phyloP scores from a whole-genome alignment of 64 coral and sea anemone genomes.

The Trachythela sp. region DNA sequence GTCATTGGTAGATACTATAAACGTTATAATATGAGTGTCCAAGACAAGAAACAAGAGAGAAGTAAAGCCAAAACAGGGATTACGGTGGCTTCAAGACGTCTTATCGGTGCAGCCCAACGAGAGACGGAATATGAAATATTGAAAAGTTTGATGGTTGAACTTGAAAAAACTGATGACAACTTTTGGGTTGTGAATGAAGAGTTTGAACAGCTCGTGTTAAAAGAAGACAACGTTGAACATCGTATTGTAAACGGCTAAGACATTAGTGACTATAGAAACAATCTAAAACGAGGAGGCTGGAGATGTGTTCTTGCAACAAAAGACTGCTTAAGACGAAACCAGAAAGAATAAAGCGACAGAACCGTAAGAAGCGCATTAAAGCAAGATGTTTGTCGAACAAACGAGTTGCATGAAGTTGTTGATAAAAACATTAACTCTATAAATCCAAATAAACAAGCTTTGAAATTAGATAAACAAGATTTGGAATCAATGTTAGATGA shows the following conservation, averaged over 20 bases:
- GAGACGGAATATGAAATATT: constrained; percentile 18
- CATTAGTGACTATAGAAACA: constrained; percentile 44
- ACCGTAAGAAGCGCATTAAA: not conserved
- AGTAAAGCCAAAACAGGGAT: constrained; percentile 31
- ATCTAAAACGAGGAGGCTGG: constrained; percentile 53
- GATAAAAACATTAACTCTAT: not conserved
- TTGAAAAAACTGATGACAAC: constrained; percentile 31
- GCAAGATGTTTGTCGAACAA: not conserved
- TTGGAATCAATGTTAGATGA: not conserved
- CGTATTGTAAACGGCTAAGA: constrained; percentile 54
- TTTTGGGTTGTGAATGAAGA: constrained; percentile 43
- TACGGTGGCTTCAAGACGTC: constrained; percentile 31
- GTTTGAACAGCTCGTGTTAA: constrained; percentile 31
- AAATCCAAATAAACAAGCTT: not conserved
- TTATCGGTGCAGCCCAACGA: constrained; percentile 27
- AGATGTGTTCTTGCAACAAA: constrained; percentile 41
- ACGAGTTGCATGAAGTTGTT: not conserved
- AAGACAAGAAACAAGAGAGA: constrained; percentile 35
- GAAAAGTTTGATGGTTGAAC: constrained; percentile 20
- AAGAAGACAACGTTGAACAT: constrained; percentile 38
- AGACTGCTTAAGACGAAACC: not conserved
- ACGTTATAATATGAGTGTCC: not conserved
- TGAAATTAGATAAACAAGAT: not conserved
- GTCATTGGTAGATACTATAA: too few relatives aligned
- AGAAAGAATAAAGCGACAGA: not conserved